Percentiles rank a stretch among this genome's conserved stretches.
Conservation (phyloP, 2,888 invertebrate species). For the Apamea sordens region DNA sequence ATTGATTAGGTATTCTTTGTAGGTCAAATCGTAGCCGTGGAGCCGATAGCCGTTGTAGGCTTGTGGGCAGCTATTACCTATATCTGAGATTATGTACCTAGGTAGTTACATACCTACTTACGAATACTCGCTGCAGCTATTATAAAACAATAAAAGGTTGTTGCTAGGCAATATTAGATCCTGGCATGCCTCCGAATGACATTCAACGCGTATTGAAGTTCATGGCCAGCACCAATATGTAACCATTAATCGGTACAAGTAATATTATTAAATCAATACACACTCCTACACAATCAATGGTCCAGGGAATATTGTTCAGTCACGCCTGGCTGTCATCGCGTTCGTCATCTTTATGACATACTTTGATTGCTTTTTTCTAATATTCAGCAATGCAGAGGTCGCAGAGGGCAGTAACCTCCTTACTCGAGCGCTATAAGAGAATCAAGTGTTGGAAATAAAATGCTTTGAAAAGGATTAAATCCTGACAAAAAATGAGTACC, state of each 20-base stretch:
- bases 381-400: neutral
- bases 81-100: neutral
- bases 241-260: neutral
- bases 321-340: neutral
- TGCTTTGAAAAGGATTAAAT: neutral
- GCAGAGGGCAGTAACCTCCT: slow-evolving; percentile 18
- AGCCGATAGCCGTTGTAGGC: neutral
- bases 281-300: neutral
- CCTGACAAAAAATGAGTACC: neutral
- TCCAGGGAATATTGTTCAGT: slow-evolving; percentile 4
- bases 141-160: neutral
- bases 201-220: slow-evolving; percentile 11
- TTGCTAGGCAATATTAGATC: slow-evolving; percentile 10
- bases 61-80: neutral
- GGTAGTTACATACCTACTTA: too few species aligned
- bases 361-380: neutral
- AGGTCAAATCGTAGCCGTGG: slow-evolving; percentile 33
- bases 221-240: neutral
- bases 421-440: neutral
- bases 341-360: neutral
- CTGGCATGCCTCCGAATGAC: neutral
- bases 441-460: neutral
- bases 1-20: slow-evolving; percentile 33
- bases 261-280: neutral
- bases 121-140: too few species aligned